A percentile compares a stretch with the other conserved stretches of the same genome.
These are phyloP conservation scores for Eurosta solidaginis DNA, from an alignment of 1,140 invertebrate genomes.

Conservation along the genomic window DNA sequence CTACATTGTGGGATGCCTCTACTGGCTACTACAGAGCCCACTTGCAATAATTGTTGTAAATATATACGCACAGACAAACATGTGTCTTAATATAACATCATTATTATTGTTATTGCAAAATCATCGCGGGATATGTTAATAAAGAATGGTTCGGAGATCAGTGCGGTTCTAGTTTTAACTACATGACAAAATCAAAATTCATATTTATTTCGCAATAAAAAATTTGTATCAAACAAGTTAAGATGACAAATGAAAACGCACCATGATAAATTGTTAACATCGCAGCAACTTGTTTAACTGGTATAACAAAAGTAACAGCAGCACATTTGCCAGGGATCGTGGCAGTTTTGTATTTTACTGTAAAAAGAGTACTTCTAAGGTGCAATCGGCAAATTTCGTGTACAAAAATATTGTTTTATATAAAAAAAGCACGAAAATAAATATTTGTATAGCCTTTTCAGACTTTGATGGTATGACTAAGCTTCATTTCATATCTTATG, in stretches of 20 bases:
- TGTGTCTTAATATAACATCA: no score
- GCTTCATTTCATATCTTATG: no score
- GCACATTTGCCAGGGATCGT: no score
- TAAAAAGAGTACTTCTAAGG: no score
- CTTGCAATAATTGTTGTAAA: not conserved
- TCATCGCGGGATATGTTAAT: not conserved
- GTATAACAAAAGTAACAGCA: no score
- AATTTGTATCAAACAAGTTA: not conserved
- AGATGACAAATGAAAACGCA: not conserved
- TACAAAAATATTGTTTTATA: no score
- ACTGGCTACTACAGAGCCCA: not conserved
- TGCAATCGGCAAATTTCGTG: no score
- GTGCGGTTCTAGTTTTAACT: not conserved
- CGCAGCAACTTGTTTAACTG: not conserved
- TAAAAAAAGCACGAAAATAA: no score
- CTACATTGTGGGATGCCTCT: slow-evolving; percentile 1
- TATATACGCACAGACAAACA: no score
- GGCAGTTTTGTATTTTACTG: no score
- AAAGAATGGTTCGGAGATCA: not conserved
- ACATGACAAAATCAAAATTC: slow-evolving; percentile 1
- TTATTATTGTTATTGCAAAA: not conserved
- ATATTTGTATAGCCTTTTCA: no score
- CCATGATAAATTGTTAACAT: not conserved
- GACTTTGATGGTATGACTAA: no score
- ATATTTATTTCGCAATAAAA: not conserved